Evolutionary conservation across 1,140 invertebrate genomes (phyloP), one percentile per base, ranked within the genome.

Genomic region (Drosophila ironensis): DNA sequence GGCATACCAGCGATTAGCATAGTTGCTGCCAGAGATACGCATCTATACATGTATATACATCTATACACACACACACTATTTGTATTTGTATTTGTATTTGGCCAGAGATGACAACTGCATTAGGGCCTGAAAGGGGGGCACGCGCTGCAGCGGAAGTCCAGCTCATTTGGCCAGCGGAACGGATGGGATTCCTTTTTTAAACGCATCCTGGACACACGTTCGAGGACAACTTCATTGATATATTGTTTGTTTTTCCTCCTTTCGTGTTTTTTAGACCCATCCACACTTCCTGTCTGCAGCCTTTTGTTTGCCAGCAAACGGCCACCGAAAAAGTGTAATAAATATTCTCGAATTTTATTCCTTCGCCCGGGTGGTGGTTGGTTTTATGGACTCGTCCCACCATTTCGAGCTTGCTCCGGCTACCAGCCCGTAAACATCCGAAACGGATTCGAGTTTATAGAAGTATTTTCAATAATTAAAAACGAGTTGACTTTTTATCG

Each of bases 181-280:
- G 80, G 78, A 86, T 74, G 70, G 73, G 78, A 86, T 84, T 86
- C 77, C 78, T 74, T 86, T 82, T 84, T 84, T 84, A 78, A 84
- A 68, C 59, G 78, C 78, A 84, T 84, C 78, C 78, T 84, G 78
- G 45, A 66, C 80, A 78, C 78, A 86, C 68, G 78, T 68, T 68
- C 66, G 52, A 59, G 72, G 61, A 82, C 77, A 82, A 82, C 78
- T 77, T 59, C 63, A 82, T 82, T 84, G 77, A 84, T 84, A 82
- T 82, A 84, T 72, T 68, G 57, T 63, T 44, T 69, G 44, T 81
- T 67, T 50, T 45, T 50, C 42, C 54, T 52, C 35, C 17, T 20
- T 25, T 9, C 9, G 38, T 56, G 56, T 76, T 77, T 78, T 68
- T 67, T 50, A 69, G 50, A 11, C 22, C 22, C 16, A 54, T 63